A percentile compares a stretch with the other conserved stretches of the same genome.
These are phyloP conservation scores for Drosophila paucipuncta DNA, from an alignment of 2,888 invertebrate genomes.

Conservation along the genomic window DNA sequence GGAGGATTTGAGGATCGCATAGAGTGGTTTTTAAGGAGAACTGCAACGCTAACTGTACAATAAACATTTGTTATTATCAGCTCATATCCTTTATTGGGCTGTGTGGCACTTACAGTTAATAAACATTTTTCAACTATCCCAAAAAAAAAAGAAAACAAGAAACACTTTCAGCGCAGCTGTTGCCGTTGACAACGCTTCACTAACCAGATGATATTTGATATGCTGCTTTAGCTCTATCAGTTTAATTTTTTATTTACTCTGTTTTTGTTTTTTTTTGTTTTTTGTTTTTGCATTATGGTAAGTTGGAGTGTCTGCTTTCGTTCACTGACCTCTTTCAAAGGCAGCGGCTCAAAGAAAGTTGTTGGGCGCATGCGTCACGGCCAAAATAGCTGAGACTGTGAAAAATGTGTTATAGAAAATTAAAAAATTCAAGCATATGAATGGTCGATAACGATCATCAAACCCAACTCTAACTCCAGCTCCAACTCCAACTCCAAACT, in stretches of 20 bases:
- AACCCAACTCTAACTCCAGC: slow-evolving; percentile 5
- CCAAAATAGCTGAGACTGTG: slow-evolving; percentile 51
- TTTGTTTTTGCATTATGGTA: slow-evolving; percentile 7
- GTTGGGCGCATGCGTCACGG: slow-evolving; percentile 56
- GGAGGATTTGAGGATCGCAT: not conserved
- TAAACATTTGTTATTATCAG: not conserved
- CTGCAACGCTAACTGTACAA: not conserved
- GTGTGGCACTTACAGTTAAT: not conserved
- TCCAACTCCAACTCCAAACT: slow-evolving; percentile 12
- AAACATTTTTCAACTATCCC: not conserved
- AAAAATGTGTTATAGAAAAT: slow-evolving; percentile 57
- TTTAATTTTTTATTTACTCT: not conserved
- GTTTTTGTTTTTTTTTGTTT: not conserved
- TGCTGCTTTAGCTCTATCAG: slow-evolving; percentile 7
- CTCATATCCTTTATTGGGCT: not conserved
- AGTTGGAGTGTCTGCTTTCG: slow-evolving; percentile 43
- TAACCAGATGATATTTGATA: slow-evolving; percentile 46
- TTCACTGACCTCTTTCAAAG: slow-evolving; percentile 69
- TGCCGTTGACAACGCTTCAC: slow-evolving; percentile 27
- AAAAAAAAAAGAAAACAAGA: not conserved
- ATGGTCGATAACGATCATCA: slow-evolving; percentile 60
- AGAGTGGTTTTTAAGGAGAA: not conserved
- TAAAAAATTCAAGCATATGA: slow-evolving; percentile 23
- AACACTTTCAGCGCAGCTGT: slow-evolving; percentile 34
- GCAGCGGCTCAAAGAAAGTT: slow-evolving; percentile 62